Conservation (phyloP, 2,797 vertebrate species). For the Orientallactaga sibirica region DNA sequence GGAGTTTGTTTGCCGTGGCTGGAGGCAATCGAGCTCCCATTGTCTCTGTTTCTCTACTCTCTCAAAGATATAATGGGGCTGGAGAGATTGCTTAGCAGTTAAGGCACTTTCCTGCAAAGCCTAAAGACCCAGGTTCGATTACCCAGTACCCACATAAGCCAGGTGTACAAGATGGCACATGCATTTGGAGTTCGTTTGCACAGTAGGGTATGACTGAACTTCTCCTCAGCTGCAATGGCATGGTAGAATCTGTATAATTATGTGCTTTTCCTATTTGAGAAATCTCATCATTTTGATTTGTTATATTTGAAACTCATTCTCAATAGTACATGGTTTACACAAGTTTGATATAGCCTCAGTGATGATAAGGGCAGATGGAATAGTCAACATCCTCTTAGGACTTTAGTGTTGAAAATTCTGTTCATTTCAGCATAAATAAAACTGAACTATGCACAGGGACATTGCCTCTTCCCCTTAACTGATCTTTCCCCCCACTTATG, state of each 20-base stretch:
- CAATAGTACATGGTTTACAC: slow-evolving; percentile 28
- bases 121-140: too few relatives aligned
- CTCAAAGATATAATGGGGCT: too few relatives aligned
- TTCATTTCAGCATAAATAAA: slow-evolving; percentile 42
- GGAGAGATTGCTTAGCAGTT: too few relatives aligned
- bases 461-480: too few relatives aligned
- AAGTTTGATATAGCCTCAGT: slow-evolving; percentile 46
- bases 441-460: not conserved
- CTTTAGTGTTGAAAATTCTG: slow-evolving; percentile 32
- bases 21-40: too few relatives aligned
- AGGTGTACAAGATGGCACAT: too few relatives aligned
- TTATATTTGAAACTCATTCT: slow-evolving; percentile 59
- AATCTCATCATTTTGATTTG: slow-evolving; percentile 46
- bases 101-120: too few relatives aligned
- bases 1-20: too few relatives aligned
- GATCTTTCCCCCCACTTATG: too few relatives aligned
- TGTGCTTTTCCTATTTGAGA: slow-evolving; percentile 32
- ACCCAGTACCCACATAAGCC: too few relatives aligned
- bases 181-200: not conserved
- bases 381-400: not conserved
- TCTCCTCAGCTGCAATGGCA: not conserved
- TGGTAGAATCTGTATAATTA: not conserved
- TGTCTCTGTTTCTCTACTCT: too few relatives aligned
- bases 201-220: not conserved
- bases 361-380: slow-evolving; percentile 5